phyloP scores from a whole-genome alignment of 2,113 vertebrate genomes.

The Pampusana beccarii region DNA sequence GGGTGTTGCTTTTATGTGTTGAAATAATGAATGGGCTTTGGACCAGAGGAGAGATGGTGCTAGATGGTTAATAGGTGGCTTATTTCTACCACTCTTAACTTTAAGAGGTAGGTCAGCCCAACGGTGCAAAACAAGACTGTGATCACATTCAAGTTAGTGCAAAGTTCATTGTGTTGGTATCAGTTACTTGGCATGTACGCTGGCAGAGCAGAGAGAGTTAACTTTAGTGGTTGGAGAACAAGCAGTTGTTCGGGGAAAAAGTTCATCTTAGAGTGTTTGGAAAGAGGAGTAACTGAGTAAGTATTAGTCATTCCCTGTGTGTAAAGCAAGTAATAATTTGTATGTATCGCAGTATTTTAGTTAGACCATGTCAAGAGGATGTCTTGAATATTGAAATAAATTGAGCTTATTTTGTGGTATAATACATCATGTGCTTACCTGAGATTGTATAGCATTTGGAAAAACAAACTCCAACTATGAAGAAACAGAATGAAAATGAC shows the following conservation, averaged over 20 bases:
- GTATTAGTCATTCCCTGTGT: not conserved
- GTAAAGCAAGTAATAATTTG: not conserved
- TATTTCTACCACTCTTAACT: not conserved
- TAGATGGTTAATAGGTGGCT: not conserved
- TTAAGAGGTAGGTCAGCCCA: not conserved
- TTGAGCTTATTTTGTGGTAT: not conserved
- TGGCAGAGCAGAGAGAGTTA: not conserved
- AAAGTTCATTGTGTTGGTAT: not conserved
- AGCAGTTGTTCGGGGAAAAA: not conserved
- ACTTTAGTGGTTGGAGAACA: not conserved
- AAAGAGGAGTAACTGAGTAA: constrained; percentile 27
- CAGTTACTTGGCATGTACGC: not conserved
- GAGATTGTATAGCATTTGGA: not conserved
- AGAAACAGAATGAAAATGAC: not conserved
- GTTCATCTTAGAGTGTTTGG: not conserved
- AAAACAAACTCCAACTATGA: not conserved
- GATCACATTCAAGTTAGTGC: not conserved
- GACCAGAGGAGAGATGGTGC: not conserved
- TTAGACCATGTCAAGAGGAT: not conserved
- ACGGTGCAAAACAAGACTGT: not conserved
- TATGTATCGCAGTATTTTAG: not conserved
- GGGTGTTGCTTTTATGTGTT: not conserved
- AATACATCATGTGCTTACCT: accelerated
- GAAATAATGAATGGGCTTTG: not conserved
- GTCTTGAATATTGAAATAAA: not conserved